Conservation (phyloP, 2,797 vertebrate species). For the Oryzias dopingdopingensis region DNA sequence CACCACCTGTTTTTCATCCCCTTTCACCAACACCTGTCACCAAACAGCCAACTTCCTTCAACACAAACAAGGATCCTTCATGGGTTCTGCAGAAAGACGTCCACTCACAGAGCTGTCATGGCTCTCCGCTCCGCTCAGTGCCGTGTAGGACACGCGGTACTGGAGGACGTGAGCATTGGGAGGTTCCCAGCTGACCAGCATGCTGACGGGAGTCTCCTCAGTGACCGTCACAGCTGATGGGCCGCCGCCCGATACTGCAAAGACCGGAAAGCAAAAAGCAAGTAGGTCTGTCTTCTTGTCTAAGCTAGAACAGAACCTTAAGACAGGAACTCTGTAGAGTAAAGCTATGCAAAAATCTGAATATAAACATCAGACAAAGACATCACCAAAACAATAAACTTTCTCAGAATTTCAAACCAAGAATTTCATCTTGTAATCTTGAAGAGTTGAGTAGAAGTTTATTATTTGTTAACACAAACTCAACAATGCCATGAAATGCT, state of each 20-base stretch:
- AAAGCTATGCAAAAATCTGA: too few relatives aligned
- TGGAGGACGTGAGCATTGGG: slow-evolving; percentile 83
- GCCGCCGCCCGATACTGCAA: slow-evolving; percentile 80
- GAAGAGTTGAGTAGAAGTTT: too few relatives aligned
- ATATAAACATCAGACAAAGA: too few relatives aligned
- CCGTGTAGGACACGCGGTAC: slow-evolving; percentile 82
- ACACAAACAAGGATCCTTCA: neutral
- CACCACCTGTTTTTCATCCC: slow-evolving; percentile 69
- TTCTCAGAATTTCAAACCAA: too few relatives aligned
- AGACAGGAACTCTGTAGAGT: too few relatives aligned
- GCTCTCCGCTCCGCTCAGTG: slow-evolving; percentile 72
- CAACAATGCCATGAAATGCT: too few relatives aligned
- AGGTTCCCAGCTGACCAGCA: slow-evolving; percentile 84
- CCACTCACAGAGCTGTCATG: slow-evolving; percentile 82
- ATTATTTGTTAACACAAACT: too few relatives aligned
- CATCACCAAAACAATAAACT: too few relatives aligned
- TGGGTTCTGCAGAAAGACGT: neutral
- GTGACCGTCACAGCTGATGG: slow-evolving; percentile 81
- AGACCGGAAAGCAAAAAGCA: neutral
- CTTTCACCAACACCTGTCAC: slow-evolving; percentile 81
- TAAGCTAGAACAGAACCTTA: too few relatives aligned
- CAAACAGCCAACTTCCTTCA: slow-evolving; percentile 31
- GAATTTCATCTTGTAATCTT: too few relatives aligned
- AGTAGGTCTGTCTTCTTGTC: neutral
- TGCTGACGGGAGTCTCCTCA: slow-evolving; percentile 83